Percentiles rank a stretch among this genome's conserved stretches.
Conservation (phyloP, 2,888 invertebrate species). For the Pecten maximus region DNA sequence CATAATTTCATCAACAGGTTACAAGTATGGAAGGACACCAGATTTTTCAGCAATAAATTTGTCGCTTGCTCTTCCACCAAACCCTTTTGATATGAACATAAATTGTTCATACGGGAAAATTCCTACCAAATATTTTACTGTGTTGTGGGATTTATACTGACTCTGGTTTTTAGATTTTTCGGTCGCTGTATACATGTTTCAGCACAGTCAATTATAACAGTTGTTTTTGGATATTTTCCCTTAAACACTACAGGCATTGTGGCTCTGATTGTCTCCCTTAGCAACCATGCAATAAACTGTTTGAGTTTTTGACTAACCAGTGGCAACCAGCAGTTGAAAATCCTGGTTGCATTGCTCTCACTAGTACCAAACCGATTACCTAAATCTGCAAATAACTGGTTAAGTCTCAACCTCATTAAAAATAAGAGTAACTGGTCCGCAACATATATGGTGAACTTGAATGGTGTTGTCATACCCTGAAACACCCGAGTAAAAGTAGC, state of each 20-base stretch:
- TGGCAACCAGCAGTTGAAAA: not conserved
- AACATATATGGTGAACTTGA: not conserved
- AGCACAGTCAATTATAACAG: constrained; percentile 28
- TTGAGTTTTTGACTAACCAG: not conserved
- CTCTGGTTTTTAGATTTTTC: not conserved
- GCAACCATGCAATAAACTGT: not conserved
- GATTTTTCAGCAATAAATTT: constrained; percentile 32
- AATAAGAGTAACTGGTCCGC: not conserved
- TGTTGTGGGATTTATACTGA: constrained; percentile 45
- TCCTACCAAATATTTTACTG: constrained; percentile 27
- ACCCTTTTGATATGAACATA: constrained; percentile 43
- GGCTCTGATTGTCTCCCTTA: not conserved
- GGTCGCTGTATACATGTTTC: constrained; percentile 42
- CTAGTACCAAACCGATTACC: not conserved
- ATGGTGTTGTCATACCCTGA: not conserved
- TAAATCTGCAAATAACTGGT: not conserved
- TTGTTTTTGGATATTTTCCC: constrained; percentile 37
- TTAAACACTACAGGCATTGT: constrained; percentile 36
- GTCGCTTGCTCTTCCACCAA: constrained; percentile 43
- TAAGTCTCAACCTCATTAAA: not conserved
- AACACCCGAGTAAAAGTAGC: not conserved
- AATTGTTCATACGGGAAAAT: constrained; percentile 38
- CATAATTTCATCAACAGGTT: not conserved
- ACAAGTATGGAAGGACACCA: constrained; percentile 23
- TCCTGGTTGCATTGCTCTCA: not conserved